Conservation (phyloP, 2,113 vertebrate species). For the Montifringilla adamsi region DNA sequence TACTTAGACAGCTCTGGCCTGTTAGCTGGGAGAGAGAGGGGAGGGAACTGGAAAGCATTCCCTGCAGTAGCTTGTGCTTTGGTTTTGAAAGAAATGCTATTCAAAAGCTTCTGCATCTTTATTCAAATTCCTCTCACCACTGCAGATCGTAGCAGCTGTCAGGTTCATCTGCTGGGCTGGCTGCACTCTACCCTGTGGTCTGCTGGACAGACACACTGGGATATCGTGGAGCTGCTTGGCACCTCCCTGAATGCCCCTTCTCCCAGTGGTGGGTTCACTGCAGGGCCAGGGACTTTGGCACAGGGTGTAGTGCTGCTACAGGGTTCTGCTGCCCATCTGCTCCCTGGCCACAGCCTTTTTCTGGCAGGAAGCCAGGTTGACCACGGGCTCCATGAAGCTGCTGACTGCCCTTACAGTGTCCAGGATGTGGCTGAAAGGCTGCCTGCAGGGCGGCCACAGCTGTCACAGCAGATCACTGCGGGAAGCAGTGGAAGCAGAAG, state of each 20-base stretch:
- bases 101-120: background rate
- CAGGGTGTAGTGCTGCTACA: accelerated
- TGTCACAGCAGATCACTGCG: accelerated
- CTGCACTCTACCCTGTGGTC: accelerated
- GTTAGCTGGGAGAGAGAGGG: background rate
- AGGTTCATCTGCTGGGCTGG: accelerated
- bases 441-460: background rate
- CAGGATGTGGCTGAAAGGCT: accelerated
- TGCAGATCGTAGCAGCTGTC: accelerated
- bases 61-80: background rate
- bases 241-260: accelerated
- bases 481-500: background rate
- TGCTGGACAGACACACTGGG: accelerated
- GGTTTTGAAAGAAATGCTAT: background rate
- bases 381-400: accelerated
- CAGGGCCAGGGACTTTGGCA: no score
- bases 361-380: accelerated
- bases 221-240: accelerated
- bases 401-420: accelerated
- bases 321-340: accelerated
- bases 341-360: accelerated
- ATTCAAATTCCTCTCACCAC: accelerated
- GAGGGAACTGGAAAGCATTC: background rate
- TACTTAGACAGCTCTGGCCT: background rate
- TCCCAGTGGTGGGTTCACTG: accelerated